A percentile compares a stretch with the other conserved stretches of the same genome.
These are phyloP conservation scores for Orchesellides sinensis DNA, from an alignment of 2,888 invertebrate genomes.

Conservation along the genomic window DNA sequence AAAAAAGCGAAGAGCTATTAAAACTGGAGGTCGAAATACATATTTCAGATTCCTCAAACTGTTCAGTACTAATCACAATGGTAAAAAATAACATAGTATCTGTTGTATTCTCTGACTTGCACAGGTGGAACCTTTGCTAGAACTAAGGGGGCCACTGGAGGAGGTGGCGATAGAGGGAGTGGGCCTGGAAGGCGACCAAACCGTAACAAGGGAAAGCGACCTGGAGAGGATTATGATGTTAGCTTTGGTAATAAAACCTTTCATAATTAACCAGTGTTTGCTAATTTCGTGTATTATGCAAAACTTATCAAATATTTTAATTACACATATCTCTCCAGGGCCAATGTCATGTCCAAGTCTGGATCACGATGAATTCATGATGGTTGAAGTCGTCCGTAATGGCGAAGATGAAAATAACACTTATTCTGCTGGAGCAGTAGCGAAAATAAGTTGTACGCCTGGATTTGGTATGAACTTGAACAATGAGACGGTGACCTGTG, in stretches of 20 bases:
- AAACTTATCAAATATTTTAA: neutral
- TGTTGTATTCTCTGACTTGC: neutral
- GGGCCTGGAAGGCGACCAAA: slow-evolving; percentile 23
- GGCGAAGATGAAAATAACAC: slow-evolving; percentile 85
- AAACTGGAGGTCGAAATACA: slow-evolving; percentile 53
- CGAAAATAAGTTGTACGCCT: slow-evolving; percentile 86
- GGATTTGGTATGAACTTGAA: slow-evolving; percentile 87
- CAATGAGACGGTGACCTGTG: slow-evolving; percentile 82
- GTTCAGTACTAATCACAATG: neutral
- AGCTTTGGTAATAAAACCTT: slow-evolving; percentile 72
- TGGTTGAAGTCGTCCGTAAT: slow-evolving; percentile 83
- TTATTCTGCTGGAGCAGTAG: slow-evolving; percentile 86
- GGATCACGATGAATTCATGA: slow-evolving; percentile 82
- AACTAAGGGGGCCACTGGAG: slow-evolving; percentile 16
- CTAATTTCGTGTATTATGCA: neutral
- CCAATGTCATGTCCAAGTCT: slow-evolving; percentile 45
- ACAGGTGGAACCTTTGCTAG: slow-evolving; percentile 40
- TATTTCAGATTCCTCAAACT: no score
- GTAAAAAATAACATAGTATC: neutral
- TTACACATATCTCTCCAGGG: neutral
- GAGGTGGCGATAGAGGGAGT: slow-evolving; percentile 25
- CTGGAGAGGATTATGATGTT: slow-evolving; percentile 75
- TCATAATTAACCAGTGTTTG: neutral
- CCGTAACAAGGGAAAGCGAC: slow-evolving; percentile 59
- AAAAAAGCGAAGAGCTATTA: slow-evolving; percentile 67